phyloP scores from a whole-genome alignment of 2,888 invertebrate genomes.

The Mycalesis mineus region DNA sequence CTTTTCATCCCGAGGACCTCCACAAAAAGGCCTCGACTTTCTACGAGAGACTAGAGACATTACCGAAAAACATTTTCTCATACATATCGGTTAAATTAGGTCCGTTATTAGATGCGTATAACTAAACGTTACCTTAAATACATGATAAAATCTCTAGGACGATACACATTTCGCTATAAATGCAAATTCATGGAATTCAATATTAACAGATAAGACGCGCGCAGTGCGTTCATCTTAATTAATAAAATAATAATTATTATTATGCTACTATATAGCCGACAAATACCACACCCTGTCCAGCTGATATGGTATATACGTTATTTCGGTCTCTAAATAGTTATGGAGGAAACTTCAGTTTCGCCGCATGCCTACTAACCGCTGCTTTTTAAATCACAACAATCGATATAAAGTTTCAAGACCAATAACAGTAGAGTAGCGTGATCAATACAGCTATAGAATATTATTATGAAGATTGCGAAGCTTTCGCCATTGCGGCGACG shows the following conservation, averaged over 20 bases:
- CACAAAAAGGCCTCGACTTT: conserved; percentile 47
- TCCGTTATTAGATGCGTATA: conserved; percentile 56
- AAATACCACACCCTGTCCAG: conserved; percentile 42
- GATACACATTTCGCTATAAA: conserved; percentile 76
- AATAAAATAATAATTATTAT: conserved; percentile 68
- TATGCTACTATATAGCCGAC: conserved; percentile 54
- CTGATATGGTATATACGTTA: conserved; percentile 19
- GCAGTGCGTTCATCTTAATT: conserved; percentile 51
- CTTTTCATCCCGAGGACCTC: conserved; percentile 38
- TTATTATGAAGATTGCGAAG: conserved; percentile 32
- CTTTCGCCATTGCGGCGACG: conserved; percentile 12
- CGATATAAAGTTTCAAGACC: conserved; percentile 39
- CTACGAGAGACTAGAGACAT: conserved; percentile 71
- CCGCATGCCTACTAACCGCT: conserved; percentile 26
- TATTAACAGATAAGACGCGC: conserved; percentile 58
- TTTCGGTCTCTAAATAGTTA: conserved; percentile 11
- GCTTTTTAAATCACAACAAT: conserved; percentile 31
- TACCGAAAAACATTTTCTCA: conserved; percentile 63
- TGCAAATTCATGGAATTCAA: conserved; percentile 79
- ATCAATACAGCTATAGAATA: conserved; percentile 30
- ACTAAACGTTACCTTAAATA: conserved; percentile 70
- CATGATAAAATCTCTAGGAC: conserved; percentile 76
- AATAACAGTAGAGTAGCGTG: conserved; percentile 32
- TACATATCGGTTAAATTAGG: conserved; percentile 58
- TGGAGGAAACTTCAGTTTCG: conserved; percentile 32